Conservation (phyloP, 2,797 vertebrate species). For the Chrosomus eos region DNA sequence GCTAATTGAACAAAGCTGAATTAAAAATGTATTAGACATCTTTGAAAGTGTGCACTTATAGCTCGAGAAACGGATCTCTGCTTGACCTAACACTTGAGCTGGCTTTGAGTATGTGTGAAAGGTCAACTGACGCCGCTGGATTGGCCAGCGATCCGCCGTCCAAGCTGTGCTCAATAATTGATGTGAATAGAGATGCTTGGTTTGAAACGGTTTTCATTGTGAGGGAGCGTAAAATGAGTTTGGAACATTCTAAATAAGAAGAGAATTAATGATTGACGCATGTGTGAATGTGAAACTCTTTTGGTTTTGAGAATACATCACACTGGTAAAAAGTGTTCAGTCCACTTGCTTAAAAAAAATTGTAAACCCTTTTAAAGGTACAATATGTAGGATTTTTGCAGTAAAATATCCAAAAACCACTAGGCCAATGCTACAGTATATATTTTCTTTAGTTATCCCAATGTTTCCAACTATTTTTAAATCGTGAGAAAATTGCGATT, state of each 20-base stretch:
- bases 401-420: too few relatives aligned
- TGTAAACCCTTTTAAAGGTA: too few relatives aligned
- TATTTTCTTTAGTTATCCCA: too few relatives aligned
- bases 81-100: constrained; percentile 73
- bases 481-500: too few relatives aligned
- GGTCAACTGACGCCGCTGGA: constrained; percentile 68
- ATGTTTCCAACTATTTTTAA: too few relatives aligned
- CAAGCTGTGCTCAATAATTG: constrained; percentile 67
- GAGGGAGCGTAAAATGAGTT: background rate
- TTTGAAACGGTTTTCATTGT: constrained; percentile 9
- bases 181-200: constrained; percentile 59
- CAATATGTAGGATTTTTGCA: too few relatives aligned
- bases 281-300: constrained; percentile 22
- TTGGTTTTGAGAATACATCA: constrained; percentile 26
- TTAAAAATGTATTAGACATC: constrained; percentile 89
- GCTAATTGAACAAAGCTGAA: constrained; percentile 83
- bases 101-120: constrained; percentile 69
- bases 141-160: constrained; percentile 61
- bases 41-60: constrained; percentile 74
- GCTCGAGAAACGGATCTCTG: constrained; percentile 74
- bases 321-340: background rate
- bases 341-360: too few relatives aligned
- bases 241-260: constrained; percentile 4
- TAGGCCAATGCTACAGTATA: too few relatives aligned
- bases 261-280: constrained; percentile 18